Base-by-base conservation (phyloP, 2,888 invertebrate species). In the Ceratothoa steindachneri region DNA sequence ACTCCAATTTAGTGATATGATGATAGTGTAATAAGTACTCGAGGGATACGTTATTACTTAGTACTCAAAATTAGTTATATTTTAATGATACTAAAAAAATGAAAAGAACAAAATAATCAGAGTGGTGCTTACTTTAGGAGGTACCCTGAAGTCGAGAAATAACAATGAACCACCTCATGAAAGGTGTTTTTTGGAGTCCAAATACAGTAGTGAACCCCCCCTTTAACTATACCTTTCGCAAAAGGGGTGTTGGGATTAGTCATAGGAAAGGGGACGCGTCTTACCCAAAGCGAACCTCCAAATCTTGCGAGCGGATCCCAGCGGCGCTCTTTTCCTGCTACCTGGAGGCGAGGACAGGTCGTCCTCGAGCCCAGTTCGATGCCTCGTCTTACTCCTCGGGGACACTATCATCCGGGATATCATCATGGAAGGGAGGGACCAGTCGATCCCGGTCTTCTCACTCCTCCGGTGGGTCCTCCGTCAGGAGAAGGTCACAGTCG, bases 381-480 rank as follows among this genome's bases (percentile, higher is more conserved):
- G 67, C 72, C n/a, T 69, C 77, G 29, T 77, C 77, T 19, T 77
- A 69, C 52, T 77, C 77, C 15, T 77, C 77, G 2, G 73, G 71
- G 53, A 77, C 77, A 1, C 19, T 71, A 5, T 77, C 77, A 28
- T 77, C 77, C 3, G 77, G 77, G 0, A 31, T 74, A 9, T 69
- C 71, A 22, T 77, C 77, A 1, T 77, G 72, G 74, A 65, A n/a
- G 7, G 70, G 51, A 30, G 60, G 60, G 5, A 64, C 29, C 22
- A 66, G 52, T 24, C 30, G 70, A n/a, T 71, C 72, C 12, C n/a
- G 53, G 4, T 68, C 73, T 29, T 77, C 77, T 15, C 68, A 74
- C 51, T 77, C 77, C 24, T 77, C 77, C 31, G 51, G 77, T 24
- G 71, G 73, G 7, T 69, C 72, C n/a, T 41, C 53, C 41, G 5